Conservation (phyloP, 2,888 invertebrate genomes). For the Sicus ferrugineus region DNA sequence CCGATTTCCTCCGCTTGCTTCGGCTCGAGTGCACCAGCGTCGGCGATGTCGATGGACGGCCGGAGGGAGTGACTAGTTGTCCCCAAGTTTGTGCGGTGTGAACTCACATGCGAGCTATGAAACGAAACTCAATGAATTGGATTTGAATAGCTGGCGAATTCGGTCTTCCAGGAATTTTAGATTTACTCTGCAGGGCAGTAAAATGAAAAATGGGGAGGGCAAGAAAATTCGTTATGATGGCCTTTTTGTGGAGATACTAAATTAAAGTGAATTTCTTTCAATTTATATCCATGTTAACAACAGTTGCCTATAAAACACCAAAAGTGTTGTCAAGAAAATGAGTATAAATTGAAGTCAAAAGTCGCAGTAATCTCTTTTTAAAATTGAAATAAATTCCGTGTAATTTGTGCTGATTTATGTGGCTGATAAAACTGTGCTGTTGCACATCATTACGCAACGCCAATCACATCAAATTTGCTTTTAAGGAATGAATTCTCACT, state of each 20-base stretch:
- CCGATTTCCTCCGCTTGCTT: no score
- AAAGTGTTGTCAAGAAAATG: no score
- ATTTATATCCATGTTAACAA: no score
- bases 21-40: no score
- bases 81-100: not conserved
- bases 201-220: not conserved
- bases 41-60: no score
- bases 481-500: not conserved
- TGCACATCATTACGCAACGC: slow-evolving; percentile 13
- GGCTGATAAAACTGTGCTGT: not conserved
- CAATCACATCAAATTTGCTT: slow-evolving; percentile 19
- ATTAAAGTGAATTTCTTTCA: no score
- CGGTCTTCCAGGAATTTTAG: not conserved
- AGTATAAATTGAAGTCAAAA: no score
- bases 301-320: no score
- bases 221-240: no score
- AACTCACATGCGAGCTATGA: not conserved
- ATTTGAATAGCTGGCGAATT: slow-evolving; percentile 22
- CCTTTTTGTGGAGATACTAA: no score
- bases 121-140: slow-evolving; percentile 22
- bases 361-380: no score
- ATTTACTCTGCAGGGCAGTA: not conserved
- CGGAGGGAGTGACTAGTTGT: no score
- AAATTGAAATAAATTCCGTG: slow-evolving; percentile 21
- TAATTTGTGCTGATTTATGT: slow-evolving; percentile 22